Evolutionary conservation across 2,888 invertebrate species (phyloP), one percentile per base, ranked within the genome.

Genomic region (Ennomos quercinarius): DNA sequence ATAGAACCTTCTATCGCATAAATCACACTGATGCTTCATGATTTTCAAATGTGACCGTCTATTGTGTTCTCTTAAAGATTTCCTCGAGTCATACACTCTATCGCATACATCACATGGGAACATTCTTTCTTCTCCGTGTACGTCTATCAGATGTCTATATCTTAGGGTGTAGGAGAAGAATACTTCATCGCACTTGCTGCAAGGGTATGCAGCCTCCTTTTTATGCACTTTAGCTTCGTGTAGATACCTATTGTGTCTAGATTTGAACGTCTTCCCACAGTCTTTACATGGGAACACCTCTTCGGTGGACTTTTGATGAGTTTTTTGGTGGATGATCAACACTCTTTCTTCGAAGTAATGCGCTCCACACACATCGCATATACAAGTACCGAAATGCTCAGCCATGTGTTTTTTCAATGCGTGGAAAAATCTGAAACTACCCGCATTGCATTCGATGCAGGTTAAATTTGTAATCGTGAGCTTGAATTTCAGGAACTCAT

Each of bases 231-330:
- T 89, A 0, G 87, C 84, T 0, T 89, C 77, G 13, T 92, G 92
- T 1, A 90, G 48, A 1, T 86, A 84, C 9, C 82, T 72, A 34
- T 88, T 89, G 56, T 90, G 88, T 12, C 88, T 87, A 0, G 87
- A 89, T 61, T 87, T 87, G 5, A 93, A 76, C 10, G 80, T 83
- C 57, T 92, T 93, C 0, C 91, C 91, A 59, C 93, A 93, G 0
- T 88, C 77, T 3, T 90, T 87, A 57, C 95, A 95, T 0, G 88
- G 87, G 56, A 87, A 88, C 13, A 83, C 90, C 10, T 88, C 89
- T 3, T 85, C 93, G 2, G 92, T 89, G 0, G 35, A 64, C 87
- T 93, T 51, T 79, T 91, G 61, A 11, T 91, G 91, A 0, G 81
- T 78, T 13, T 84, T 85, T 3, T 86, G 83, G 64, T 94, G 93